Evolutionary conservation across 2,888 invertebrate genomes (phyloP).

Genomic region (Callosobruchus maculatus): DNA sequence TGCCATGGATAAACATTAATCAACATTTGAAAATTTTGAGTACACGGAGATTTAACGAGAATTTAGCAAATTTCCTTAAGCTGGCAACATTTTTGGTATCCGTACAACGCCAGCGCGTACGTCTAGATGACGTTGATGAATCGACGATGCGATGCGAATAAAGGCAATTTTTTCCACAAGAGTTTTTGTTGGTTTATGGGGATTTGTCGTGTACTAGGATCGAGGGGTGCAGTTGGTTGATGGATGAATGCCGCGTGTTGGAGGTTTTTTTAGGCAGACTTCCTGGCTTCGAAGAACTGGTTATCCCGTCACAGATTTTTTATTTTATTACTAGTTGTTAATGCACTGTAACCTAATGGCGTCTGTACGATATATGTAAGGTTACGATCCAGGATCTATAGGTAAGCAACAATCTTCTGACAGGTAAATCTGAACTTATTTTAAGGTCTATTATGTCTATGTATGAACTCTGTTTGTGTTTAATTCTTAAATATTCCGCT

Average conservation of each 20-base stretch:
- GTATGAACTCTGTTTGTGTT: too few relatives aligned
- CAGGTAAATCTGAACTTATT: too few relatives aligned
- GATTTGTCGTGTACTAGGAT: not conserved
- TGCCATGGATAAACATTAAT: too few relatives aligned
- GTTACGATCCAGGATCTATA: too few relatives aligned
- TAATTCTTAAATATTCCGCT: too few relatives aligned
- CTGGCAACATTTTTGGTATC: not conserved
- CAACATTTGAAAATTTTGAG: too few relatives aligned
- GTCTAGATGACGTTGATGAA: not conserved
- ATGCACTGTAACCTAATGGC: too few relatives aligned
- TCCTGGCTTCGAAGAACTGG: not conserved
- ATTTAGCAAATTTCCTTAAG: not conserved
- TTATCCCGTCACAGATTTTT: not conserved
- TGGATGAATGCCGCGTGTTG: not conserved
- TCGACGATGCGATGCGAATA: not conserved
- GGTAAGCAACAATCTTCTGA: too few relatives aligned
- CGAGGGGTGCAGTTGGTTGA: not conserved
- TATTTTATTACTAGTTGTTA: not conserved
- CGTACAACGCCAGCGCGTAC: not conserved
- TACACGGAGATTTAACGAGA: not conserved
- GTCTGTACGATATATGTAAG: too few relatives aligned
- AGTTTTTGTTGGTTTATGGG: not conserved
- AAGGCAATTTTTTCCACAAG: not conserved
- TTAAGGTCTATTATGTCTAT: too few relatives aligned
- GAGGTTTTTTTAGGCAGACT: not conserved